Evolutionary conservation across 2,113 vertebrate species (phyloP).

Genomic region (Rhabdomys dilectus): DNA sequence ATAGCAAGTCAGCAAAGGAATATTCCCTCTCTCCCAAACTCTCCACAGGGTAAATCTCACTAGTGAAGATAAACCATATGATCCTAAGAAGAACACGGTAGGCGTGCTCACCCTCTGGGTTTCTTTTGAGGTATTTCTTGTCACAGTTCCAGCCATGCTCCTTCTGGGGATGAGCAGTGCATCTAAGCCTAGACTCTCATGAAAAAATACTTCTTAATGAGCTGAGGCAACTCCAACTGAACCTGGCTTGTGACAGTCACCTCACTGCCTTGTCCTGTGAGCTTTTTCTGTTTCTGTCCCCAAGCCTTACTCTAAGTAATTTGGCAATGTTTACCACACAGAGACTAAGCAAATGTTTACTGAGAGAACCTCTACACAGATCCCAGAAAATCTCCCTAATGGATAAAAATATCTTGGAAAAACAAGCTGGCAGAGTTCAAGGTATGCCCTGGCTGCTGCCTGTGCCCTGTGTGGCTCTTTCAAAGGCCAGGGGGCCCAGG

Average conservation of each 20-base stretch:
- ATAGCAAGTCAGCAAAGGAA: background rate
- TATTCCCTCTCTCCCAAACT: background rate
- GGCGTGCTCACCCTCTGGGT: background rate
- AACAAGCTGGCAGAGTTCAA: background rate
- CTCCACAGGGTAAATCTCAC: background rate
- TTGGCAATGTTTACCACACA: background rate
- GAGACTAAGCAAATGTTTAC: constrained; percentile 48
- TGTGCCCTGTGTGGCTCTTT: background rate
- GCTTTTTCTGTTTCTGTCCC: background rate
- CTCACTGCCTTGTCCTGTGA: background rate
- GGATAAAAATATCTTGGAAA: constrained; percentile 9
- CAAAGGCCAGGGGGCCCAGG: background rate
- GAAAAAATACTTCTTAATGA: background rate
- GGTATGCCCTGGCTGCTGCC: background rate
- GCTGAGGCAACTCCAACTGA: background rate
- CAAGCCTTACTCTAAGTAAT: background rate
- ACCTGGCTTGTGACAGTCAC: background rate
- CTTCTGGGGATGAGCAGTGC: background rate
- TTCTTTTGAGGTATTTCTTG: background rate
- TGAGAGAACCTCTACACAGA: constrained; percentile 24
- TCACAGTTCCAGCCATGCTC: background rate
- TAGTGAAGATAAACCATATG: background rate
- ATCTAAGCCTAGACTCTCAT: background rate
- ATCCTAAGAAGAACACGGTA: background rate
- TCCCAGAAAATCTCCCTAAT: constrained; percentile 35